Conservation (phyloP, 2,797 vertebrate species). For the Leptoclinus maculatus region DNA sequence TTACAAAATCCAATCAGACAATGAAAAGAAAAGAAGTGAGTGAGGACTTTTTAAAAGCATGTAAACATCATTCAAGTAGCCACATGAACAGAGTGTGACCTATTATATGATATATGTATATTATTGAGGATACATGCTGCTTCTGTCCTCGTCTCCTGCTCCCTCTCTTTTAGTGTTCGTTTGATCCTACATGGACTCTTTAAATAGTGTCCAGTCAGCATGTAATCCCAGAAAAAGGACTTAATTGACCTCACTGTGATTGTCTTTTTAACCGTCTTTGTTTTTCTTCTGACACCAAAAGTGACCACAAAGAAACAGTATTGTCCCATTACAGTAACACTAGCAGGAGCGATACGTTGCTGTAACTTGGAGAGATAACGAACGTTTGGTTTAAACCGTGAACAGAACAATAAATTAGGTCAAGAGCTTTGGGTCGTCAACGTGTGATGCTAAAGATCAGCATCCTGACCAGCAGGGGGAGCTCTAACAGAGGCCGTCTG, state of each 20-base stretch:
- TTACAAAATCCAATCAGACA: not conserved
- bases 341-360: not conserved
- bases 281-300: not conserved
- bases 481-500: constrained; percentile 46
- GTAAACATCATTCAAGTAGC: constrained; percentile 79
- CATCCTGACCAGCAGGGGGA: constrained; percentile 75
- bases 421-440: not conserved
- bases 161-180: constrained; percentile 19
- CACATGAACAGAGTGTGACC: not conserved
- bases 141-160: not conserved
- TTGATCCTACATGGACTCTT: not conserved
- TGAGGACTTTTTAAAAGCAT: constrained; percentile 33
- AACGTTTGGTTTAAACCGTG: not conserved
- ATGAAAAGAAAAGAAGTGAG: constrained; percentile 2
- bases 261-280: constrained; percentile 5
- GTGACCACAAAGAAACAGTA: not conserved
- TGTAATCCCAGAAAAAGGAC: not conserved
- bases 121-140: not conserved
- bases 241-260: not conserved
- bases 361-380: not conserved
- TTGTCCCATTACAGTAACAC: not conserved
- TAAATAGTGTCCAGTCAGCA: not conserved
- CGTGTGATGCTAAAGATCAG: not conserved
- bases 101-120: not conserved
- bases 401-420: constrained; percentile 11